Conservation (phyloP, 2,888 invertebrate species). For the Psococerastis gibbosa region DNA sequence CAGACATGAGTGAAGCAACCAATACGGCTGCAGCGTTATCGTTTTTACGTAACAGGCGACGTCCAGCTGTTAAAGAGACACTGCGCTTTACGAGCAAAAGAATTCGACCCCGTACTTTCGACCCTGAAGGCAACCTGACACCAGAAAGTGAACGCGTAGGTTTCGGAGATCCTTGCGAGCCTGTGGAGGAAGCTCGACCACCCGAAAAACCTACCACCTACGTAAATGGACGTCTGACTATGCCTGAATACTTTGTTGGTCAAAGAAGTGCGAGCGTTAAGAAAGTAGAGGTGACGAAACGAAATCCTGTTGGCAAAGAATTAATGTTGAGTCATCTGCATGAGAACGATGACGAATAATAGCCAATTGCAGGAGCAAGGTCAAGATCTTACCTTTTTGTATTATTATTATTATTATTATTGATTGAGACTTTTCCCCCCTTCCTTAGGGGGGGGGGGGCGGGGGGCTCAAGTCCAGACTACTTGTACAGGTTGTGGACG, state of each 20-base stretch:
- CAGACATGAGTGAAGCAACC: slow-evolving; percentile 58
- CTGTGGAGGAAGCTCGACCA: slow-evolving; percentile 16
- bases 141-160: not conserved
- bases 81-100: not conserved
- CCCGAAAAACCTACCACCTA: slow-evolving; percentile 31
- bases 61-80: slow-evolving; percentile 17
- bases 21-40: slow-evolving; percentile 60
- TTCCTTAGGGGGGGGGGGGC: no score
- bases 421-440: no score
- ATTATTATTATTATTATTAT: no score
- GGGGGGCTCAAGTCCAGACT: no score
- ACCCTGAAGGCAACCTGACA: slow-evolving; percentile 19
- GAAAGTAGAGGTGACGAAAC: slow-evolving; percentile 20
- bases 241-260: slow-evolving; percentile 72
- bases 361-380: no score
- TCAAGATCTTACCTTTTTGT: no score
- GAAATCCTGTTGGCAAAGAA: not conserved
- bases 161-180: slow-evolving; percentile 15
- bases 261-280: slow-evolving; percentile 34
- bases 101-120: slow-evolving; percentile 15
- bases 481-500: no score
- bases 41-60: slow-evolving; percentile 42
- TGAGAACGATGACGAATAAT: slow-evolving; percentile 2
- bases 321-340: not conserved
- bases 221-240: slow-evolving; percentile 47